Base-by-base conservation (phyloP, 2,888 invertebrate genomes). In the Drosophila subquinaria region DNA sequence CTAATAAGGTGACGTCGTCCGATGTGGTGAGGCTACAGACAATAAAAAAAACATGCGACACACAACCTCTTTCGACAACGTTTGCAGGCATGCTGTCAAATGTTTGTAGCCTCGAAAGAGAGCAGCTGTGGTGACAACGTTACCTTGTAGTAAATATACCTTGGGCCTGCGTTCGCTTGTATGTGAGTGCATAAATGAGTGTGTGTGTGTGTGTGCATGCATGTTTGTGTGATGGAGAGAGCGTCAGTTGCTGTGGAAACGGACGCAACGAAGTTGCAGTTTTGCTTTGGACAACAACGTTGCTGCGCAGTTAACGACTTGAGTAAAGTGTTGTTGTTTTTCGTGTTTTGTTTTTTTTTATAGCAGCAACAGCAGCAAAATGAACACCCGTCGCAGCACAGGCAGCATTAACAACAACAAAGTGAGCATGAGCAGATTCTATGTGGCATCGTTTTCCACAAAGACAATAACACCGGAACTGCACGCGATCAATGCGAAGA, bases 401-500 rank as follows among this genome's bases (percentile, higher is more conserved):
- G 73, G 76, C 62, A 72, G 72, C 56, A 71, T 66, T 45, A 43
- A 47, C 45, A 53, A 45, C 20, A 60, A n/a, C 15, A 43, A 23
- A 33, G 11, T 33, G 27, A 47, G 11, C 47, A 61, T 52, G 40
- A 64, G 23, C 66, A 48, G 65, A 47, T 50, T 60, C 33, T 59
- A 64, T 52, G 57, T 61, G 13, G 48, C 76, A 10, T 33, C 76
- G 23, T 40, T 79, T 4, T 63, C 63, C 51, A 73, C 79, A 35
- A 82, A 82, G 68, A 88, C 66, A 48, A 77, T 63, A n/a, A 88
- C 90, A 27, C 87, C 86, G 20, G 91, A 92, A 48, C 78, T 87
- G 72, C 91, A 88, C 38, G 81, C 82, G 51, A 75, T 84, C 10
- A 92, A 92, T 65, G 83, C 89, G 0, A 91, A 90, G 74, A 88